phyloP scores from a whole-genome alignment of 2,797 vertebrate species.

The Chloroceryle inda region DNA sequence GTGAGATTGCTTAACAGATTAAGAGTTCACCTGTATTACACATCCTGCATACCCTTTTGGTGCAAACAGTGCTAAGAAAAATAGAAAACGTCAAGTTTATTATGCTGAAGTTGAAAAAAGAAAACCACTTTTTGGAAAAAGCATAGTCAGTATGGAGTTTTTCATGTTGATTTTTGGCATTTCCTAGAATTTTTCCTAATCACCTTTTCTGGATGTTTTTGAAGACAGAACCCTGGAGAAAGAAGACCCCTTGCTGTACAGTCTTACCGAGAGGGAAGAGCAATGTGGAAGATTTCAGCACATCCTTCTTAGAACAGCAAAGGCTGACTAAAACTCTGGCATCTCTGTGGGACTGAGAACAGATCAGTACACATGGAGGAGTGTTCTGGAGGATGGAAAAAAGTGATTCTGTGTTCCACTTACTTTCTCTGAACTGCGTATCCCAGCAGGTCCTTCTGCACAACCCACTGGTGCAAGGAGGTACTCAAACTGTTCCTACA shows the following conservation, averaged over 20 bases:
- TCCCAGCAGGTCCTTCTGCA: not conserved
- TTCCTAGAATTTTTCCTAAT: not conserved
- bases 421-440: not conserved
- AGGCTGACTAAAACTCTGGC: not conserved
- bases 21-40: not conserved
- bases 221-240: not conserved
- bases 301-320: not conserved
- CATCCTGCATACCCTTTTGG: not conserved
- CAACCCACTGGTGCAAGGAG: not conserved
- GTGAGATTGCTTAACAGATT: not conserved
- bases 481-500: not conserved
- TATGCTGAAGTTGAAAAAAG: not conserved
- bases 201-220: not conserved
- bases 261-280: not conserved
- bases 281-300: not conserved
- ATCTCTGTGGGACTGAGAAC: not conserved
- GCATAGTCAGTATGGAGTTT: not conserved
- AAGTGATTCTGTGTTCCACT: rapidly evolving
- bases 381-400: not conserved
- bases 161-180: not conserved
- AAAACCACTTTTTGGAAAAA: not conserved
- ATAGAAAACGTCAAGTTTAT: not conserved
- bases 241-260: not conserved
- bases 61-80: not conserved
- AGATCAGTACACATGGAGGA: not conserved